These are phyloP conservation scores for Syngnathus acus DNA, from an alignment of 2,797 vertebrate species.

Conservation along the genomic window DNA sequence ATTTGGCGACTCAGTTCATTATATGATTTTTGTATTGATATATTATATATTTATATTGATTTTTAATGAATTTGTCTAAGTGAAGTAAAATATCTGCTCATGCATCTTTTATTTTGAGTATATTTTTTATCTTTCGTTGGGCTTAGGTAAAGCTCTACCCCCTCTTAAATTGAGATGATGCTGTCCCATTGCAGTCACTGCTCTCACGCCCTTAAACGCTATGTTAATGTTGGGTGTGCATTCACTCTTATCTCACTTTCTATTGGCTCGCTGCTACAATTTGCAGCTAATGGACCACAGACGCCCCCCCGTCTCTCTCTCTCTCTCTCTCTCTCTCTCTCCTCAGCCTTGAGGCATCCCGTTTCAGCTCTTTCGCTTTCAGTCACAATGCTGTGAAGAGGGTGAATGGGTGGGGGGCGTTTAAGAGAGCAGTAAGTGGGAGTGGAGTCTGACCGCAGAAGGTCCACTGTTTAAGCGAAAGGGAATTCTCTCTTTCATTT, in stretches of 20 bases:
- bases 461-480: constrained; percentile 76
- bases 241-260: constrained; percentile 49
- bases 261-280: constrained; percentile 63
- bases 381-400: constrained; percentile 66
- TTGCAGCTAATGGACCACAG: constrained; percentile 57
- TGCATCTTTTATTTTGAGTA: background rate
- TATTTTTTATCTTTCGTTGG: background rate
- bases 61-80: no score
- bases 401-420: constrained; percentile 58
- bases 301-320: constrained; percentile 24
- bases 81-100: no score
- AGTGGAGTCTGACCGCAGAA: constrained; percentile 77
- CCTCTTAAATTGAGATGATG: background rate
- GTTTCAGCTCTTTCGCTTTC: constrained; percentile 74
- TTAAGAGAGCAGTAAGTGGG: constrained; percentile 73
- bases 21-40: no score
- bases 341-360: constrained; percentile 73
- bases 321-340: constrained; percentile 30
- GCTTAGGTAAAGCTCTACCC: background rate
- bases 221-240: constrained; percentile 23
- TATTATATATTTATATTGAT: no score
- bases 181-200: constrained; percentile 14
- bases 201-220: constrained; percentile 21
- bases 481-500: constrained; percentile 60
- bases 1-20: no score